These are phyloP conservation scores for Drosophila suzukii DNA, from an alignment of 1,140 invertebrate genomes.

Conservation along the genomic window DNA sequence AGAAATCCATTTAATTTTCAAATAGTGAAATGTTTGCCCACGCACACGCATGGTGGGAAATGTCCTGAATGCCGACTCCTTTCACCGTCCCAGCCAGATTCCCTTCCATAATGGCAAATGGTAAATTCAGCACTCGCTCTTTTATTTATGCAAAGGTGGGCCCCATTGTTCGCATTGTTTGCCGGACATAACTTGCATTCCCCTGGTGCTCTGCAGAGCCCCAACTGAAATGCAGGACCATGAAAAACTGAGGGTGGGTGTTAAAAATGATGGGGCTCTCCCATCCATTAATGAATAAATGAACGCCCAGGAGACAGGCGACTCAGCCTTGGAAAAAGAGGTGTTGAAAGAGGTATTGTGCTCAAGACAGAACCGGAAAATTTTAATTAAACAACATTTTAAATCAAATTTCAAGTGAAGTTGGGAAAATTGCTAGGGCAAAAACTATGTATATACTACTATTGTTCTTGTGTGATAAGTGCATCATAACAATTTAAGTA, in stretches of 20 bases:
- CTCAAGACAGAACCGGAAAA: background rate
- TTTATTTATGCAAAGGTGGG: conserved; percentile 47
- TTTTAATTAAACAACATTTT: background rate
- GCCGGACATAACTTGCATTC: conserved; percentile 41
- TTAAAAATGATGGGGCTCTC: background rate
- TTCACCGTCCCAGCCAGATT: conserved; percentile 2
- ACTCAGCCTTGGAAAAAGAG: background rate
- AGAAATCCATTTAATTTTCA: conserved; percentile 83
- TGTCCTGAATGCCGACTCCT: conserved; percentile 28
- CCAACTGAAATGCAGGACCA: conserved; percentile 14
- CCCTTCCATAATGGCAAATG: conserved; percentile 52
- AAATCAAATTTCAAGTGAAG: too few relatives aligned
- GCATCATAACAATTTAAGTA: too few relatives aligned
- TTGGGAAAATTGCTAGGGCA: too few relatives aligned
- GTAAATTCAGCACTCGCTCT: conserved; percentile 39
- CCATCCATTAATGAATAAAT: conserved; percentile 29
- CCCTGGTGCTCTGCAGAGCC: conserved; percentile 13
- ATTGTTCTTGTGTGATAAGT: too few relatives aligned
- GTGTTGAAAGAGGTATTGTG: background rate
- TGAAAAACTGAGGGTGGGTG: background rate
- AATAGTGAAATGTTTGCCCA: conserved; percentile 70
- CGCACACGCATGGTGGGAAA: conserved; percentile 25
- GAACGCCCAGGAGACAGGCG: conserved; percentile 15
- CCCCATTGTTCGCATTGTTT: conserved; percentile 52
- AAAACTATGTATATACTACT: too few relatives aligned